Base-by-base conservation (phyloP, 2,113 vertebrate genomes). In the Platysteira castanea region DNA sequence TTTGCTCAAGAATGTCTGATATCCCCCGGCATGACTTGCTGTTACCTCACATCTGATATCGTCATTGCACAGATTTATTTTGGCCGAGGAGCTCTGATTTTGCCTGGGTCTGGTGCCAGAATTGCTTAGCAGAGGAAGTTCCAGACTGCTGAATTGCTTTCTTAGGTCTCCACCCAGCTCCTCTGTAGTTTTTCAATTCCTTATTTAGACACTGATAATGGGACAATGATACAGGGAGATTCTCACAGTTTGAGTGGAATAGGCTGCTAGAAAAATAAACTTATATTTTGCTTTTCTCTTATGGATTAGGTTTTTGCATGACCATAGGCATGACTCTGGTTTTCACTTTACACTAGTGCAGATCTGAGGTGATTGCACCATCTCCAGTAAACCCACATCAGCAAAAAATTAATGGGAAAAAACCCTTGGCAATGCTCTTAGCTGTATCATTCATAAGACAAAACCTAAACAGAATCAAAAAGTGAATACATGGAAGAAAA, bases 11-110 rank as follows among this genome's bases (percentile, higher is more conserved):
- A 97, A 95, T 95, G 94, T 90, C 91, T 95, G 95, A 96, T 96
- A 96, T 95, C 92, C 93, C 75, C 86, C 96, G 93, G 91, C 75
- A 31, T 95, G 92, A 95, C 97, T 96, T 91, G 81, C 79, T 87
- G 70, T 97, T 97, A 93, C 95, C 88, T 98, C 94, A 97, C 92
- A 97, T 96, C 96, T 97, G 96, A 98, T 95, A 97, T 53, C 83
- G 3, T 97, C 95, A 96, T 88, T 89, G 92, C 79, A 87, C 7
- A 13, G 68, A 95, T 98, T 98, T 98, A 96, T 96, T 96, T 98
- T 98, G 97, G 97, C 97, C 71, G 65, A 84, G 60, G 75, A 65
- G 50, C 83, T 93, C 81, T 92, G 90, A 83, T 95, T 97, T 89
- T 75, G 84, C 91, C 95, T 94, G 60, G 56, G 78, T 76, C 91